A percentile compares a stretch with the other conserved stretches of the same genome.
These are phyloP conservation scores for Drymonia ruficornis DNA, from an alignment of 2,888 invertebrate species.

Conservation along the genomic window DNA sequence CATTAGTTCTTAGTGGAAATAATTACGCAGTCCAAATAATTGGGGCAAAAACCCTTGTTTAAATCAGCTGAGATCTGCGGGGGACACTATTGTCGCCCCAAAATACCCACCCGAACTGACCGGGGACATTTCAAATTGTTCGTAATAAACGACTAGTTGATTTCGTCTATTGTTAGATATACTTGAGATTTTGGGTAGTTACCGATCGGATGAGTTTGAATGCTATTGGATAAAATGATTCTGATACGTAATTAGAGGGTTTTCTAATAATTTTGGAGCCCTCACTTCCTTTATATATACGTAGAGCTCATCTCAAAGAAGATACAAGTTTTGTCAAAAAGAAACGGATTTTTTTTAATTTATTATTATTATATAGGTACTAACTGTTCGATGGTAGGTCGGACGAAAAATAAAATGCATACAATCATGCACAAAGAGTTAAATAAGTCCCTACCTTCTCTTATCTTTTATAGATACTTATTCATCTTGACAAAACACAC, in stretches of 20 bases:
- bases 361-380: no score
- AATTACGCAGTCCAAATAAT: slow-evolving; percentile 74
- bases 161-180: slow-evolving; percentile 37
- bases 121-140: slow-evolving; percentile 76
- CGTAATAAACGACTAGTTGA: slow-evolving; percentile 58
- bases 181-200: background rate
- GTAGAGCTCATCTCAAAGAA: no score
- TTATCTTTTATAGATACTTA: no score
- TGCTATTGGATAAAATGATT: background rate
- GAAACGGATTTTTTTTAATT: no score
- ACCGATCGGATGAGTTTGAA: background rate
- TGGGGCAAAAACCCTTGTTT: slow-evolving; percentile 80
- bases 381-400: no score
- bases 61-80: slow-evolving; percentile 69
- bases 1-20: slow-evolving; percentile 68
- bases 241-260: background rate
- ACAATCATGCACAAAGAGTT: no score
- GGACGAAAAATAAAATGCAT: no score
- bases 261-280: no score
- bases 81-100: slow-evolving; percentile 74
- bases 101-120: slow-evolving; percentile 62
- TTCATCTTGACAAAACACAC: background rate
- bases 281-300: no score
- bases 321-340: no score
- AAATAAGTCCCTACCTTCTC: no score